Evolutionary conservation across 2,888 invertebrate genomes (phyloP).

Genomic region (Dryobota labecula): DNA sequence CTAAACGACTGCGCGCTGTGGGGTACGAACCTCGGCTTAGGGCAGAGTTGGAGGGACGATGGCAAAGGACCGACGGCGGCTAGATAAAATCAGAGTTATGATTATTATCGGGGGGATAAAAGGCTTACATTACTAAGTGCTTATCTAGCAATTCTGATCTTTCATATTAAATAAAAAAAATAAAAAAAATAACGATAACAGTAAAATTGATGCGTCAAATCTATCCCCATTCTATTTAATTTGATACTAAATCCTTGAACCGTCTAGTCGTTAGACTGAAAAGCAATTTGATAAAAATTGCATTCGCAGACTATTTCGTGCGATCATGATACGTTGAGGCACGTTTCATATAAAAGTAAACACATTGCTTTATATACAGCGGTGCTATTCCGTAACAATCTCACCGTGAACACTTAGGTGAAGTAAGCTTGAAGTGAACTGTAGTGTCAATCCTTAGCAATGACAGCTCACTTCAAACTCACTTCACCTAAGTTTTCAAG

Average conservation of each 20-base stretch:
- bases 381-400: no score
- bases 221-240: conserved; percentile 37
- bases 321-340: conserved; percentile 19
- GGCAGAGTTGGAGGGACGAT: no score
- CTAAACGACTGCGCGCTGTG: no score
- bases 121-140: not conserved
- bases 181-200: conserved; percentile 29
- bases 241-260: conserved; percentile 45
- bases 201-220: conserved; percentile 12
- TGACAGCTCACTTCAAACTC: no score
- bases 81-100: no score
- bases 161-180: conserved; percentile 14
- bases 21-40: no score
- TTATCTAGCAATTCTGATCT: not conserved
- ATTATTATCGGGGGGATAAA: no score
- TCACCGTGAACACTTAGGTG: no score
- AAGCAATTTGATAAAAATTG: conserved; percentile 53
- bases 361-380: conserved; percentile 6
- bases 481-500: no score
- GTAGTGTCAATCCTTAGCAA: no score
- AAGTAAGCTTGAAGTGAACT: no score
- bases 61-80: no score
- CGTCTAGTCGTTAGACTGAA: conserved; percentile 44
- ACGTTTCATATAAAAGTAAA: conserved; percentile 47
- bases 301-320: conserved; percentile 45